Percentiles rank a stretch among this genome's conserved stretches.
Evolutionary conservation across 1,140 invertebrate genomes (phyloP).

Genomic region (Stenopsyche tienmushanensis): DNA sequence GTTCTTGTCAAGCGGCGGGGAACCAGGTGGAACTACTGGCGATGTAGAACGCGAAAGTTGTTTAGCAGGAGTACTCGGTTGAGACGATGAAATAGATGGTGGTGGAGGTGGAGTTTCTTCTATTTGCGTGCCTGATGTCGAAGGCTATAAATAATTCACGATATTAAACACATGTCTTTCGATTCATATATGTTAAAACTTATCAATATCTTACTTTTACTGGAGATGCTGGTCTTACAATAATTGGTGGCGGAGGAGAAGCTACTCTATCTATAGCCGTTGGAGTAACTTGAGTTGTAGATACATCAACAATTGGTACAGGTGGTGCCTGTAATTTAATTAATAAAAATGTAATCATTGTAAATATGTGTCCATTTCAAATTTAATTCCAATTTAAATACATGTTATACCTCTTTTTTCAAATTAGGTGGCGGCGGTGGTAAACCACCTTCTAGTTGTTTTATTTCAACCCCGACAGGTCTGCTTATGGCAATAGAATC

Average conservation of each 20-base stretch:
- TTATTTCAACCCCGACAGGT: conserved; percentile 49
- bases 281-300: conserved; percentile 46
- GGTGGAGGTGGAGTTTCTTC: not conserved
- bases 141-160: not conserved
- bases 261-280: conserved; percentile 22
- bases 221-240: conserved; percentile 23
- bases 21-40: conserved; percentile 26
- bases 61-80: not conserved
- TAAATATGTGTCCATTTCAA: not conserved
- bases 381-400: not conserved
- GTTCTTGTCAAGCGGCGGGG: conserved; percentile 23
- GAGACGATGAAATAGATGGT: not conserved
- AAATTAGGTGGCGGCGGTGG: conserved; percentile 49
- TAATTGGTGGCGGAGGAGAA: conserved; percentile 36
- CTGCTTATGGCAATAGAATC: conserved; percentile 48
- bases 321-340: conserved; percentile 10
- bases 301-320: conserved; percentile 44
- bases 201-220: not conserved
- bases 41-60: conserved; percentile 2
- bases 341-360: conserved; percentile 6
- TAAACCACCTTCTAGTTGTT: conserved; percentile 49
- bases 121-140: not conserved
- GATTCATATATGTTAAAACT: not conserved
- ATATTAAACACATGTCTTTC: not conserved
- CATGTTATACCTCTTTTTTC: conserved; percentile 41